phyloP scores from a whole-genome alignment of 2,888 invertebrate genomes.

The Stenichneumon culpator region DNA sequence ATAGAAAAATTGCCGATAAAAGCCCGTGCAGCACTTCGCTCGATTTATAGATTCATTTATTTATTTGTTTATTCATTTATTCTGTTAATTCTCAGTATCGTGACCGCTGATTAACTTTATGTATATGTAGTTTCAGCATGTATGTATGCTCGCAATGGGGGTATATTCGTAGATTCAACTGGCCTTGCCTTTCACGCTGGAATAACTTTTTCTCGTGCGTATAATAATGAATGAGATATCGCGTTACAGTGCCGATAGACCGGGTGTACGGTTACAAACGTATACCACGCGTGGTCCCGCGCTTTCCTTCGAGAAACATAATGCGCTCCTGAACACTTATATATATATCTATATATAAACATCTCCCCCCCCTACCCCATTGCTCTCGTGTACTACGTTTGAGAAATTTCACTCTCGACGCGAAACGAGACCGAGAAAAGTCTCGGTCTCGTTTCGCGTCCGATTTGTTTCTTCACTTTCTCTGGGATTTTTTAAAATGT shows the following conservation, averaged over 20 bases:
- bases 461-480: slow-evolving; percentile 1
- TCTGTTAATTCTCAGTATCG: background rate
- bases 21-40: background rate
- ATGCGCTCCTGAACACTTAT: slow-evolving; percentile 35
- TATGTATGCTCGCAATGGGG: background rate
- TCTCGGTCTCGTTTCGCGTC: too few species aligned
- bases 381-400: slow-evolving; percentile 15
- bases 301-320: slow-evolving; percentile 56
- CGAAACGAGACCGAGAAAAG: slow-evolving; percentile 27
- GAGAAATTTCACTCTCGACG: slow-evolving; percentile 52
- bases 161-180: slow-evolving; percentile 45
- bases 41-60: background rate
- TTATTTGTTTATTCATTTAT: background rate
- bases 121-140: background rate
- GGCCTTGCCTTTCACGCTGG: slow-evolving; percentile 57
- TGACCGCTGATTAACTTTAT: slow-evolving; percentile 17
- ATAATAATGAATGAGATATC: slow-evolving; percentile 78
- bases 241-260: slow-evolving; percentile 76
- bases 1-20: background rate
- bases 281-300: slow-evolving; percentile 66
- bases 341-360: background rate
- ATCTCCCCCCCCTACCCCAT: background rate
- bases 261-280: slow-evolving; percentile 74
- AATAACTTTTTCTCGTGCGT: slow-evolving; percentile 73
- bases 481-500: background rate